A percentile compares a stretch with the other conserved stretches of the same genome.
Conservation (phyloP, 2,113 vertebrate species). For the Triplophysa rosa region DNA sequence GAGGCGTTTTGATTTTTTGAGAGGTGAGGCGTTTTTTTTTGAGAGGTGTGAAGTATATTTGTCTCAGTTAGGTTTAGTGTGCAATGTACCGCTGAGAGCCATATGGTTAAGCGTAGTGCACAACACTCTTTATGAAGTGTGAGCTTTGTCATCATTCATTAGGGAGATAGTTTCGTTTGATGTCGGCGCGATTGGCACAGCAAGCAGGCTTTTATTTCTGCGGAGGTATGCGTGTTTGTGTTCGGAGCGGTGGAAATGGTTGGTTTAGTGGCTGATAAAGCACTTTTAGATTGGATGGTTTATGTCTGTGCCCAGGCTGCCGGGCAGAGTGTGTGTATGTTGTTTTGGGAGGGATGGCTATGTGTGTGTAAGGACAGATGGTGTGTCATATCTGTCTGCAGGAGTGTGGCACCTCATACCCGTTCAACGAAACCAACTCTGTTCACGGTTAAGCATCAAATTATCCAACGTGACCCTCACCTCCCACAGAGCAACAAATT, state of each 20-base stretch:
- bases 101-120: slow-evolving; percentile 12
- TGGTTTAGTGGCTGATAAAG: slow-evolving; percentile 27
- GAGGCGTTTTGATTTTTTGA: not conserved
- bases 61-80: slow-evolving; percentile 6
- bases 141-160: slow-evolving; percentile 30
- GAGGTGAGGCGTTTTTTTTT: not conserved
- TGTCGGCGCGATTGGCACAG: slow-evolving; percentile 14
- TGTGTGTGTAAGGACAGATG: slow-evolving; percentile 56
- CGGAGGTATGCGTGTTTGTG: slow-evolving; percentile 37
- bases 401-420: slow-evolving; percentile 47
- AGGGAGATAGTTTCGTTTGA: slow-evolving; percentile 21
- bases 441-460: slow-evolving; percentile 57
- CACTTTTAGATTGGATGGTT: slow-evolving; percentile 22
- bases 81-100: slow-evolving; percentile 21
- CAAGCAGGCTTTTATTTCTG: not conserved
- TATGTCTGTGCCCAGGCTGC: slow-evolving; percentile 13
- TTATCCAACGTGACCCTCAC: slow-evolving; percentile 58
- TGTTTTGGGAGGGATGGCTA: slow-evolving; percentile 1
- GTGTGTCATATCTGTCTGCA: slow-evolving; percentile 58
- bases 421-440: slow-evolving; percentile 41
- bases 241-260: not conserved
- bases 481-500: slow-evolving; percentile 21
- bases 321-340: not conserved
- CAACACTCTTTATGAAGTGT: slow-evolving; percentile 9
- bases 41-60: slow-evolving; percentile 23